Conservation (phyloP, 2,797 vertebrate genomes). For the Macroramphosus scolopax region DNA sequence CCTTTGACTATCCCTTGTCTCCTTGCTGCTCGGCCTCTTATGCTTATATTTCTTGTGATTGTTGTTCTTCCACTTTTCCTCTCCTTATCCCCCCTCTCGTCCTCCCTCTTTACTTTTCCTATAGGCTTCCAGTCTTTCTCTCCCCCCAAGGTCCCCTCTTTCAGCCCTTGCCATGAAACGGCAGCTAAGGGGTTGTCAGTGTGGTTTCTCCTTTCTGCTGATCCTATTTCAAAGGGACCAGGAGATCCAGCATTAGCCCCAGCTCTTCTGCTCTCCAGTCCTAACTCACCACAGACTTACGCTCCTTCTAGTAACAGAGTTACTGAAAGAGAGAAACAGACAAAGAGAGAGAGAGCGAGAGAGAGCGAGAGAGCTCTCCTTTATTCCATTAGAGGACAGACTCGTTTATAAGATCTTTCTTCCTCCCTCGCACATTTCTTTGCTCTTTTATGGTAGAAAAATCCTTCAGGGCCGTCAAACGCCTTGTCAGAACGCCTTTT, state of each 20-base stretch:
- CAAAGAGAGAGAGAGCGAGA: constrained; percentile 37
- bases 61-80: constrained; percentile 26
- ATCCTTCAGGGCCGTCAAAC: constrained; percentile 57
- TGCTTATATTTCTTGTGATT: constrained; percentile 30
- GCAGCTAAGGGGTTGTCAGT: constrained; percentile 73
- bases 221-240: constrained; percentile 79
- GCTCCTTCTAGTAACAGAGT: constrained; percentile 21
- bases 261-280: constrained; percentile 64
- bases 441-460: constrained; percentile 32
- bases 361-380: constrained; percentile 53
- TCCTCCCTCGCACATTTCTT: constrained; percentile 40
- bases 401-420: constrained; percentile 67
- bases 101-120: constrained; percentile 30
- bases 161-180: constrained; percentile 70
- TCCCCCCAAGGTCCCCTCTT: constrained; percentile 53
- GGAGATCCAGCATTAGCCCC: constrained; percentile 73
- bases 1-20: constrained; percentile 26
- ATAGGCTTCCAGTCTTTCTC: constrained; percentile 22
- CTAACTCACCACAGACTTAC: constrained; percentile 65
- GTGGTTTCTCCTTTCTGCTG: constrained; percentile 73
- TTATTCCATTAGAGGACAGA: constrained; percentile 72
- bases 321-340: constrained; percentile 56
- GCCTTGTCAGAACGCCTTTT: constrained; percentile 64
- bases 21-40: constrained; percentile 24
- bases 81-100: constrained; percentile 35